phyloP scores from a whole-genome alignment of 2,888 invertebrate species.

The Thecophora atra region DNA sequence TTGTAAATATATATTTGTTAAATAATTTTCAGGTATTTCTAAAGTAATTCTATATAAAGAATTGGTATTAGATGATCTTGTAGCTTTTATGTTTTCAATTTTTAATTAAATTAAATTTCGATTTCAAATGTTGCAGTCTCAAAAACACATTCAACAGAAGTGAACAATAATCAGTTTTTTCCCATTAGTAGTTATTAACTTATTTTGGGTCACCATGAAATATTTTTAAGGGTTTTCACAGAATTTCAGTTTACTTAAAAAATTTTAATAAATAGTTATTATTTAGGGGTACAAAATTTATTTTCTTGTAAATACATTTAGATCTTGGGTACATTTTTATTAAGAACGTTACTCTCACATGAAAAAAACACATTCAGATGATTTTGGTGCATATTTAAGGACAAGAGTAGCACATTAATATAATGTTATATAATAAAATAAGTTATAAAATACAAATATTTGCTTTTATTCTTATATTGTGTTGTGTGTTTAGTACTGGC shows the following conservation, averaged over 20 bases:
- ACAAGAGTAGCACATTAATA: constrained; percentile 2
- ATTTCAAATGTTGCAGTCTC: constrained; percentile 49
- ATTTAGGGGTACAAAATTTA: constrained; percentile 21
- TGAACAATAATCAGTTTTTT: constrained; percentile 11
- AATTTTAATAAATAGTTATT: not conserved
- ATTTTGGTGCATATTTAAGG: constrained; percentile 5
- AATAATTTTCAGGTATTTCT: constrained; percentile 40
- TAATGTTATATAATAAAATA: not conserved
- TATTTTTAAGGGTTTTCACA: constrained; percentile 19
- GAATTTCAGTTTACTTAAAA: no score
- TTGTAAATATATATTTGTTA: constrained; percentile 16
- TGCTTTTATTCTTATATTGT: constrained; percentile 13
- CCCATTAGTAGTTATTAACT: constrained; percentile 14
- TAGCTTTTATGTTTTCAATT: constrained; percentile 7
- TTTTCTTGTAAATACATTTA: constrained; percentile 12
- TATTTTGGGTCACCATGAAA: constrained; percentile 9
- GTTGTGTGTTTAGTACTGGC: no score
- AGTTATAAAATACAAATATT: not conserved
- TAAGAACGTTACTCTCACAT: not conserved
- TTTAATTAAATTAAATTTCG: constrained; percentile 44
- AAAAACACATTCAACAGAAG: constrained; percentile 38
- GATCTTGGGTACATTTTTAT: no score
- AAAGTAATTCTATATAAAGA: constrained; percentile 38
- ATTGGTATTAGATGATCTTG: constrained; percentile 19
- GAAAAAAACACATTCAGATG: constrained; percentile 11